phyloP scores from a whole-genome alignment of 2,888 invertebrate species.

The Cryptus viduatorius region DNA sequence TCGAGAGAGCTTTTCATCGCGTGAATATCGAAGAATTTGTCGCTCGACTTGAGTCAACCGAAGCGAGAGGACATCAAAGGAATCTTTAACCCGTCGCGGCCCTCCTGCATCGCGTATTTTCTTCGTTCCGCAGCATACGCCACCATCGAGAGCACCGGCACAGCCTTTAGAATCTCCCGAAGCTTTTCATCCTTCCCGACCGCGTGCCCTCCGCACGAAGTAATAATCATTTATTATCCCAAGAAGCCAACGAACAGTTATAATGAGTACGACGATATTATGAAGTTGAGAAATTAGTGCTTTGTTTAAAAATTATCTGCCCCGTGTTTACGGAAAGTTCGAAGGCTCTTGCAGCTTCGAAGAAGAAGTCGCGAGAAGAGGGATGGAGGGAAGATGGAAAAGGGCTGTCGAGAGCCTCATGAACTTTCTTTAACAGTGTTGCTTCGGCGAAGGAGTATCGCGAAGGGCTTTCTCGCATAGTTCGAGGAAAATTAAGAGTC shows the following conservation, averaged over 20 bases:
- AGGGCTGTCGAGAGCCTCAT: slow-evolving; percentile 49
- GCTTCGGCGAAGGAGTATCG: slow-evolving; percentile 34
- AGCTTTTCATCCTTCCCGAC: slow-evolving; percentile 47
- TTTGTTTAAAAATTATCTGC: slow-evolving; percentile 84
- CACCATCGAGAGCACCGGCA: slow-evolving; percentile 30
- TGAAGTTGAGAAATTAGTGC: slow-evolving; percentile 81
- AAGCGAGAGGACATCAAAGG: slow-evolving; percentile 83
- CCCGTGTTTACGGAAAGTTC: slow-evolving; percentile 64
- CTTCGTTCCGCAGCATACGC: slow-evolving; percentile 54
- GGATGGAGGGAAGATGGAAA: slow-evolving; percentile 40
- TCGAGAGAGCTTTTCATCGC: slow-evolving; percentile 82
- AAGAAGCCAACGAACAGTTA: slow-evolving; percentile 65
- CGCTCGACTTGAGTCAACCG: slow-evolving; percentile 81
- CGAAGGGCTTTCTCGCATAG: slow-evolving; percentile 57
- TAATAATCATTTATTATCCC: slow-evolving; percentile 85
- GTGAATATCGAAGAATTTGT: slow-evolving; percentile 84
- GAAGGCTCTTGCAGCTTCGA: slow-evolving; percentile 32
- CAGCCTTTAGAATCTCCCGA: slow-evolving; percentile 35
- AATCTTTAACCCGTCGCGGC: slow-evolving; percentile 65
- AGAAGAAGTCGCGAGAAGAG: slow-evolving; percentile 8
- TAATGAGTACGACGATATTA: slow-evolving; percentile 81
- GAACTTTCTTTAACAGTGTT: slow-evolving; percentile 55
- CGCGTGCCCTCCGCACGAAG: slow-evolving; percentile 58
- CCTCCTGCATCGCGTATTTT: slow-evolving; percentile 64
- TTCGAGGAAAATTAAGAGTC: slow-evolving; percentile 63